Percentiles rank a stretch among this genome's conserved stretches.
These are phyloP conservation scores for Medauroidea extradentata DNA, from an alignment of 1,140 invertebrate species.

Conservation along the genomic window DNA sequence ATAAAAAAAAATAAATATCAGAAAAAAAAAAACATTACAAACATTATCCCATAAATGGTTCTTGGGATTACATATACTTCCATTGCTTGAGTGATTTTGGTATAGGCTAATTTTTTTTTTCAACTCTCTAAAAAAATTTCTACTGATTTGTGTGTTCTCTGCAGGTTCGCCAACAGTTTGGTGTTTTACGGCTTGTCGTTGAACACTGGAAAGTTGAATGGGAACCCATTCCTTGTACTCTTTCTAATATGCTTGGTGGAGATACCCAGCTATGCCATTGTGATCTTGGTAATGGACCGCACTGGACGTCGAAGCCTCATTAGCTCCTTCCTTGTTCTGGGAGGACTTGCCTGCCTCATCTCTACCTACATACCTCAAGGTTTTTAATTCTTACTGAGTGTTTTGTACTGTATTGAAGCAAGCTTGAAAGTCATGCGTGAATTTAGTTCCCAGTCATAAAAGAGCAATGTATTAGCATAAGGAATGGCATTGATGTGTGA, in stretches of 20 bases:
- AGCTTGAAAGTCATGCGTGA: no score
- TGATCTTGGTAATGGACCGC: slow-evolving; percentile 65
- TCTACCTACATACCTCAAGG: slow-evolving; percentile 59
- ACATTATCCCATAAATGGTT: no score
- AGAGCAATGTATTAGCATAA: no score
- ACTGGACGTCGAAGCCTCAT: slow-evolving; percentile 66
- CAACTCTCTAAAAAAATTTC: no score
- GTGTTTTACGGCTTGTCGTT: slow-evolving; percentile 83
- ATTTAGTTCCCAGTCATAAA: no score
- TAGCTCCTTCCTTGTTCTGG: slow-evolving; percentile 66
- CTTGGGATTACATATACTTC: slow-evolving; percentile 21
- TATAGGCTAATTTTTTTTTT: neutral
- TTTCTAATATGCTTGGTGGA: slow-evolving; percentile 78
- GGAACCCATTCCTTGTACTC: slow-evolving; percentile 79
- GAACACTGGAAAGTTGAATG: slow-evolving; percentile 65
- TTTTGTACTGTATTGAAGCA: no score
- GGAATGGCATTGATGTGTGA: no score
- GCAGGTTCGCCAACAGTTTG: slow-evolving; percentile 75
- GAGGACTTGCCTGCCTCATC: slow-evolving; percentile 64
- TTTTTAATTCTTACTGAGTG: no score
- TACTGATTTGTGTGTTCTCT: slow-evolving; percentile 17
- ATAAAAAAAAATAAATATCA: no score
- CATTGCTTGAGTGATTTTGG: no score
- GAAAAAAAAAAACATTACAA: no score
- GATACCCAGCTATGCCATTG: slow-evolving; percentile 71